Evolutionary conservation across 1,140 invertebrate species (phyloP), one percentile per base, ranked within the genome.

Genomic region (Leptonema lineaticorne): DNA sequence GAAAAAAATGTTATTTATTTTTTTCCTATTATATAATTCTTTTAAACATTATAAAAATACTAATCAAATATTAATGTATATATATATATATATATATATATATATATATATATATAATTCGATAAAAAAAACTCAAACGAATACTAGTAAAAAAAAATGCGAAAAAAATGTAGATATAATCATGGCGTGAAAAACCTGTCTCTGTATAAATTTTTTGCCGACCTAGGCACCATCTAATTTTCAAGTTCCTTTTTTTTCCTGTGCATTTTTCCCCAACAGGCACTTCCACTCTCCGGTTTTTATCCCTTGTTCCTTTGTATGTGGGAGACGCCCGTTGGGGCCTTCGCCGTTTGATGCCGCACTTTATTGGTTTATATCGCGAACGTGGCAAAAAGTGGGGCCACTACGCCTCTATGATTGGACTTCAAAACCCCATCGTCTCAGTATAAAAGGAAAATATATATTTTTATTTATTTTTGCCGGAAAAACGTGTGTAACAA

Each of bases 91-190:
- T 57, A 57, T 26, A 57, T 57, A 24, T 26, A 22, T 57, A 57
- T 24, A 57, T 24, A n/a, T n/a, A 57, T 5, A 24, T 24, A n/a
- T 8, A 22, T 27, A 57, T 22, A 57, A n/a, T 57, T 57, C 3
- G 24, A 22, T 8, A 24, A 57, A 27, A 11, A 33, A 11, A 3
- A 26, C 24, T 24, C 53, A 20, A 64, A 67, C 57, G 37, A 68
- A 68, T 24, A 22, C 20, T 37, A 66, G 45, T 16, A 67, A 56
- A 70, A 67, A 48, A 18, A 45, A 28, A 50, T 63, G 68, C n/a
- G 63, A 65, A 69, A 71, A 70, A 70, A 67, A 70, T 70, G 63
- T 57, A 57, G 53, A 71, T 71, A 71, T 71, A 71, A 71, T 71
- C 69, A 71, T 71, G 64, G 59, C 64, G 69, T 65, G n/a, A n/a